Conservation (phyloP, 2,888 invertebrate genomes). For the Apodemia duryi region DNA sequence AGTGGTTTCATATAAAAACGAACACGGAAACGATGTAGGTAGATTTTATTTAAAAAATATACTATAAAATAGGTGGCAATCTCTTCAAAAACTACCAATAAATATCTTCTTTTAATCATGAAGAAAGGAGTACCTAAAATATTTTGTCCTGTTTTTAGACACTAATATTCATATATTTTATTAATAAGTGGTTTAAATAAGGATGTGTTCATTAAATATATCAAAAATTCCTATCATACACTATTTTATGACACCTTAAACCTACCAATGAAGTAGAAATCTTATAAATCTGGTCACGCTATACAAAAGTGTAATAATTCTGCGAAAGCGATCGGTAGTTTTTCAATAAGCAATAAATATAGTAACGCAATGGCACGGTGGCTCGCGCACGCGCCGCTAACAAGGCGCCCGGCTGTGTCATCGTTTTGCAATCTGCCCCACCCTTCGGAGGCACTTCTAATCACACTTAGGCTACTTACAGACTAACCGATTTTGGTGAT, state of each 20-base stretch:
- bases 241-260: background rate
- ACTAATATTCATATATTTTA: no score
- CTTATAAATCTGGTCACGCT: slow-evolving; percentile 3
- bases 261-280: slow-evolving; percentile 1
- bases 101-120: no score
- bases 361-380: slow-evolving; percentile 66
- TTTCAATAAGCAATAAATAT: slow-evolving; percentile 79
- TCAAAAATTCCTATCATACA: no score
- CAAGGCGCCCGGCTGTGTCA: slow-evolving; percentile 67
- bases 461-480: slow-evolving; percentile 15
- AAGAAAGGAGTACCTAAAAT: no score
- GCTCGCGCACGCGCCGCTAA: slow-evolving; percentile 71
- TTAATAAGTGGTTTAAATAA: no score
- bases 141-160: no score
- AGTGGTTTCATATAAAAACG: slow-evolving; percentile 38
- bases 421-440: slow-evolving; percentile 75
- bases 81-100: no score
- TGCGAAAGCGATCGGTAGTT: slow-evolving; percentile 61
- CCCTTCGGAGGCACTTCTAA: slow-evolving; percentile 59
- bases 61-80: no score
- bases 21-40: slow-evolving; percentile 22
- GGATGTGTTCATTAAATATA: no score
- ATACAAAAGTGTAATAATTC: slow-evolving; percentile 51
- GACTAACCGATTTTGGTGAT: background rate
- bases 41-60: background rate